Evolutionary conservation across 2,797 vertebrate species (phyloP).

Genomic region (Schizothorax lantsangensis): DNA sequence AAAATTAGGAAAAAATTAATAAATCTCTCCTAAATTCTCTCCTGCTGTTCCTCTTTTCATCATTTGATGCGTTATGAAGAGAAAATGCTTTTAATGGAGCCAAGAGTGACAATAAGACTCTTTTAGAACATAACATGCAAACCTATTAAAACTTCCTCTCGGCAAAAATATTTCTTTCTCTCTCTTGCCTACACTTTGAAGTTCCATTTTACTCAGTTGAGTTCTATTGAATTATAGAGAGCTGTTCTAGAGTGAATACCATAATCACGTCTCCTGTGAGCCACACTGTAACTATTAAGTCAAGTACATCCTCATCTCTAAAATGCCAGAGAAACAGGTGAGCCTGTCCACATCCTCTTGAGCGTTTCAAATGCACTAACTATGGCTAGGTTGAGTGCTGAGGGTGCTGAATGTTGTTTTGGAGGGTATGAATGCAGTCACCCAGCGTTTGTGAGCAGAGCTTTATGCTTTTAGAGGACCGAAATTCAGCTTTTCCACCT

Average conservation of each 20-base stretch:
- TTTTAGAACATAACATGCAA: conserved; percentile 44
- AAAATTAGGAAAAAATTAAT: neutral
- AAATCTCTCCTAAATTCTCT: conserved; percentile 40
- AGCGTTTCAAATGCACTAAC: conserved; percentile 16
- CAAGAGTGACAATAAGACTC: conserved; percentile 37
- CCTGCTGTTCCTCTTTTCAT: conserved; percentile 56
- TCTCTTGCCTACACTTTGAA: neutral
- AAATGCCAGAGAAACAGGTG: conserved; percentile 44
- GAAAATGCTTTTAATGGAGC: conserved; percentile 41
- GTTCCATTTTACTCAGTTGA: conserved; percentile 39
- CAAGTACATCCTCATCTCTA: conserved; percentile 32
- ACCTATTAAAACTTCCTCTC: conserved; percentile 45
- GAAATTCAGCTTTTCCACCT: conserved; percentile 14
- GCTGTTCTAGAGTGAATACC: conserved; percentile 31
- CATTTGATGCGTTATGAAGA: conserved; percentile 43
- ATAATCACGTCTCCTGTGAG: conserved; percentile 33
- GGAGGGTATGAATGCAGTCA: neutral
- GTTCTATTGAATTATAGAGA: conserved; percentile 42
- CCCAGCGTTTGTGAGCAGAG: conserved; percentile 3
- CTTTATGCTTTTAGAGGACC: conserved; percentile 19
- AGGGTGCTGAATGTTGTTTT: conserved; percentile 2
- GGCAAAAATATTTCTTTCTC: conserved; percentile 35
- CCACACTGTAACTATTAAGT: conserved; percentile 43
- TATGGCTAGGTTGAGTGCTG: conserved; percentile 6
- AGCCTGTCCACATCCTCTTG: conserved; percentile 24